phyloP scores from a whole-genome alignment of 64 coral and sea anemone species.

The Actinia tenebrosa region DNA sequence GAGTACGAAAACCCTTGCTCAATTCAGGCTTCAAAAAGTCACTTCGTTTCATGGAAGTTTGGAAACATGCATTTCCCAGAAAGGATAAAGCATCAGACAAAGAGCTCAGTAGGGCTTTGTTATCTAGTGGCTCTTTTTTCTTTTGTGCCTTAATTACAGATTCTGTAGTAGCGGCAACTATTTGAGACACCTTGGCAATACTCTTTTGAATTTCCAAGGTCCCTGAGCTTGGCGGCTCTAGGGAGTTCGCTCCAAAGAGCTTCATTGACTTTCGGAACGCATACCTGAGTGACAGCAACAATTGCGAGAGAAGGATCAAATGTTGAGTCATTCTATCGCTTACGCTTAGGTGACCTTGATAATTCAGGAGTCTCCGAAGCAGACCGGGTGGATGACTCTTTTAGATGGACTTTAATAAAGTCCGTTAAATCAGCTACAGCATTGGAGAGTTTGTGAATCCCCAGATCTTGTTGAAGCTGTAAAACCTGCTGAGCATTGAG shows the following conservation, averaged over 20 bases:
- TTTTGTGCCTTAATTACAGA: slow-evolving; percentile 26
- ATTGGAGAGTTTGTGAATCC: too few relatives aligned
- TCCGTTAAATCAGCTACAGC: too few relatives aligned
- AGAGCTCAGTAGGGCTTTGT: neutral
- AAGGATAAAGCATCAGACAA: slow-evolving; percentile 26
- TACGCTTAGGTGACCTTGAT: too few relatives aligned
- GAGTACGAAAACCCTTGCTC: slow-evolving; percentile 26
- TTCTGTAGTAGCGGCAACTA: slow-evolving; percentile 5
- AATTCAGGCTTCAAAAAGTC: slow-evolving; percentile 42
- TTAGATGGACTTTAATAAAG: too few relatives aligned
- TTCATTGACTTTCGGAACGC: slow-evolving; percentile 33
- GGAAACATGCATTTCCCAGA: slow-evolving; percentile 27
- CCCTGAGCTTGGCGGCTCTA: slow-evolving; percentile 25
- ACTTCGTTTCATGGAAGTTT: slow-evolving; percentile 4
- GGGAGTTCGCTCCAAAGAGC: slow-evolving; percentile 41
- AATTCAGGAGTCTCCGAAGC: too few relatives aligned
- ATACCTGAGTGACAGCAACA: too few relatives aligned
- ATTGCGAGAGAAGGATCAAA: too few relatives aligned
- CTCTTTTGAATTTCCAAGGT: slow-evolving; percentile 30
- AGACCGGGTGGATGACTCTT: too few relatives aligned
- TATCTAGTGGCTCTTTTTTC: slow-evolving; percentile 23
- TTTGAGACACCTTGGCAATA: slow-evolving; percentile 22
- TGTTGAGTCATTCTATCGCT: too few relatives aligned
- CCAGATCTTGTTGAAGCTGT: too few relatives aligned
- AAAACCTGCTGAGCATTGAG: too few relatives aligned